These are phyloP conservation scores for Copidosoma floridanum DNA, from an alignment of 1,140 invertebrate genomes.

Conservation along the genomic window DNA sequence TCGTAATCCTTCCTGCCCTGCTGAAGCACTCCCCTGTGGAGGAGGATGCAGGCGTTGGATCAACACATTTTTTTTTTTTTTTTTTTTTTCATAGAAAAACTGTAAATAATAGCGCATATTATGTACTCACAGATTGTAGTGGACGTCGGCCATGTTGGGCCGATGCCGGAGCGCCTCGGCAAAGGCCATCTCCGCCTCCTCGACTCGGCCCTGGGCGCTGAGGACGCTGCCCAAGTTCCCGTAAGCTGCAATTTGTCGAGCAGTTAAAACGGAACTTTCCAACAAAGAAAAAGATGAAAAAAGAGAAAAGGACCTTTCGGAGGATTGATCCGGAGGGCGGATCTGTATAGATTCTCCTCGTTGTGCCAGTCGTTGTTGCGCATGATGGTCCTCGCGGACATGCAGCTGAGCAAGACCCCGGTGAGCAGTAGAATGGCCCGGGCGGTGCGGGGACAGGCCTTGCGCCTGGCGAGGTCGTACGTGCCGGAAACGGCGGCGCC, in stretches of 20 bases:
- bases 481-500: constrained; percentile 63
- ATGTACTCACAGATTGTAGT: constrained; percentile 93
- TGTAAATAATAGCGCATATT: not conserved
- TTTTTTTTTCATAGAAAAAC: too few relatives aligned
- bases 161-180: constrained; percentile 81
- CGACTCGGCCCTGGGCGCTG: constrained; percentile 77
- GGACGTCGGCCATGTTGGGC: constrained; percentile 94
- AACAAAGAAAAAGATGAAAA: too few relatives aligned
- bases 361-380: constrained; percentile 89
- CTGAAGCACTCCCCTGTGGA: constrained; percentile 84
- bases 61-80: too few relatives aligned
- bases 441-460: constrained; percentile 52
- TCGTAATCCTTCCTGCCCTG: constrained; percentile 86
- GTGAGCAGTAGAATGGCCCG: constrained; percentile 56
- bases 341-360: constrained; percentile 89
- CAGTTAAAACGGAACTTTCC: constrained; percentile 16
- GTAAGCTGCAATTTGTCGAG: constrained; percentile 85
- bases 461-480: constrained; percentile 45
- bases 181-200: constrained; percentile 85
- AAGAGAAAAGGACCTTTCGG: constrained; percentile 78
- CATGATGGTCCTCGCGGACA: constrained; percentile 70
- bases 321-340: constrained; percentile 89
- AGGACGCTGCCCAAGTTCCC: constrained; percentile 91
- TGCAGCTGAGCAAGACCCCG: constrained; percentile 68
- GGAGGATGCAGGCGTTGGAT: not conserved